phyloP scores from a whole-genome alignment of 2,113 vertebrate genomes.

The Chrysemys picta region DNA sequence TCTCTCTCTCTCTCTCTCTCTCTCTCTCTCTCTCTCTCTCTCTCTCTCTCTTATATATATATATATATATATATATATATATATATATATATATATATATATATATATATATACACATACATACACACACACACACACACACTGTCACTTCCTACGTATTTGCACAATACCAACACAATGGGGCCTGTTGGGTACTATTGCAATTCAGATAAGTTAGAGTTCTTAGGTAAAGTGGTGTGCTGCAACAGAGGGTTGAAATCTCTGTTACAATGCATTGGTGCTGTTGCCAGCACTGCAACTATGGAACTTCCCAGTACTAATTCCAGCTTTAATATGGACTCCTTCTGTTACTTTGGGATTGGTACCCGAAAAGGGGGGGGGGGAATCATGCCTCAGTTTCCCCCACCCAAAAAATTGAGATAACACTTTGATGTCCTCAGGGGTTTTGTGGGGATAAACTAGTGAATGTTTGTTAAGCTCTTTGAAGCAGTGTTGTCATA shows the following conservation, averaged over 20 bases:
- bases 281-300: rapidly evolving
- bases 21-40: too few species aligned
- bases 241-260: constrained; percentile 54
- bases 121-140: too few species aligned
- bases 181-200: neutral
- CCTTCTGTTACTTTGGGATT: neutral
- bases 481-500: constrained; percentile 53
- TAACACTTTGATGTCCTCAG: neutral
- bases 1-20: too few species aligned
- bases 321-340: neutral
- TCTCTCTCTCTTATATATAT: neutral
- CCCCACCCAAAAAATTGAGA: constrained; percentile 32
- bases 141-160: constrained; percentile 65
- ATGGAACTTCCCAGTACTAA: rapidly evolving
- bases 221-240: constrained; percentile 56
- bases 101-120: constrained; percentile 4
- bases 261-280: neutral
- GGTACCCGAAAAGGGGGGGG: too few species aligned
- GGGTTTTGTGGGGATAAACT: neutral
- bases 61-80: neutral
- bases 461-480: constrained; percentile 71
- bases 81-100: too few species aligned
- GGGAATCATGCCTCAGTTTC: neutral
- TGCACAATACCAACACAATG: constrained; percentile 19
- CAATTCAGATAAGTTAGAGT: constrained; percentile 6